phyloP scores from a whole-genome alignment of 1,140 invertebrate species.

The Hylaeus anthracinus region DNA sequence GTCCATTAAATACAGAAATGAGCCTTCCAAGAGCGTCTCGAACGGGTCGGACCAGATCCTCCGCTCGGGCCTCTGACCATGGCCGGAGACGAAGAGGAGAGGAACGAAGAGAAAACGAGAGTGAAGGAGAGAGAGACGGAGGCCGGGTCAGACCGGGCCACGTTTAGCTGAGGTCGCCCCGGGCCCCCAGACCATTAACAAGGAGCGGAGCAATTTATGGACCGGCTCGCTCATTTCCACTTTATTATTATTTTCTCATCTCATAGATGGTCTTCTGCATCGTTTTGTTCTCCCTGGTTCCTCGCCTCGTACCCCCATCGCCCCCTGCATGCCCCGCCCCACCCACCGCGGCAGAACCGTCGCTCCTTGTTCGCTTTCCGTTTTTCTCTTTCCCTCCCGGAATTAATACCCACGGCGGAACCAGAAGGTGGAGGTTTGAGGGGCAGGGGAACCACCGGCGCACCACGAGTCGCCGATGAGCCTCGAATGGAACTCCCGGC shows the following conservation, averaged over 20 bases:
- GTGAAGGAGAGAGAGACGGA: conserved; percentile 56
- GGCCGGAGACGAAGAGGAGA: conserved; percentile 14
- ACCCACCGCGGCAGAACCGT: conserved; percentile 12
- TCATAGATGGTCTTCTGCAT: conserved; percentile 77
- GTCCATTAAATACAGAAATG: conserved; percentile 80
- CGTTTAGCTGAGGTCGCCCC: conserved; percentile 79
- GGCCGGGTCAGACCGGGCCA: conserved; percentile 75
- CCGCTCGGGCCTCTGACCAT: conserved; percentile 49
- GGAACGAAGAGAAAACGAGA: conserved; percentile 36
- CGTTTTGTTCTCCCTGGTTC: conserved; percentile 71
- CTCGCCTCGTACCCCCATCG: conserved; percentile 61
- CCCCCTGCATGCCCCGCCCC: conserved; percentile 1
- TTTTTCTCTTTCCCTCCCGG: conserved; percentile 61
- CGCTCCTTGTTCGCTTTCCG: conserved; percentile 48
- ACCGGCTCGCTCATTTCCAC: conserved; percentile 80
- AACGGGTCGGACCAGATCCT: conserved; percentile 75
- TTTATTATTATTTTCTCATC: conserved; percentile 82
- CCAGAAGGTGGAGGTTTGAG: conserved; percentile 11
- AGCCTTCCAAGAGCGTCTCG: conserved; percentile 74
- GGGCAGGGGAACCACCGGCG: conserved; percentile 50
- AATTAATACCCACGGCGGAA: conserved; percentile 71
- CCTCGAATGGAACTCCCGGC: conserved; percentile 52
- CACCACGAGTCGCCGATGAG: conserved; percentile 58
- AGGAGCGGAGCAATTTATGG: conserved; percentile 81
- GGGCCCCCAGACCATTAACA: conserved; percentile 80